These are phyloP conservation scores for Sesia bembeciformis DNA, from an alignment of 2,888 invertebrate species.

Conservation along the genomic window DNA sequence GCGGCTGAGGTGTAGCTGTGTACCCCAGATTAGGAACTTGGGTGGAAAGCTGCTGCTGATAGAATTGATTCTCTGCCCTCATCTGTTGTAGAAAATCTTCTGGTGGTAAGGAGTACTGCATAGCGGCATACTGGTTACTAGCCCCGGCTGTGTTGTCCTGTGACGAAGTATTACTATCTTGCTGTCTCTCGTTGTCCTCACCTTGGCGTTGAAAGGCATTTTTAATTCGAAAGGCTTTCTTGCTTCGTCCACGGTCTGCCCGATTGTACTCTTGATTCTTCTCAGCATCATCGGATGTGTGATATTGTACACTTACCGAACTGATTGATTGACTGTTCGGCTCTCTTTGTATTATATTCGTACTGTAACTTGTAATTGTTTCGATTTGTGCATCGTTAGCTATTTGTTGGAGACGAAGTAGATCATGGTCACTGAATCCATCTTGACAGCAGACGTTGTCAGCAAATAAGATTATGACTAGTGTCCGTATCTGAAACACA, in stretches of 20 bases:
- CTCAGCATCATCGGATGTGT: conserved; percentile 36
- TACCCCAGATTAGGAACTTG: conserved; percentile 46
- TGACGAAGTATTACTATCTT: conserved; percentile 23
- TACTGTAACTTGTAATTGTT: conserved; percentile 39
- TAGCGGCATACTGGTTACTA: conserved; percentile 65
- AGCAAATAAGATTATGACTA: conserved; percentile 48
- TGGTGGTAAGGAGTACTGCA: conserved; percentile 66
- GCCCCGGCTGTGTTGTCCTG: conserved; percentile 55
- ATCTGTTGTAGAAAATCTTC: conserved; percentile 64
- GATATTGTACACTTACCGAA: conserved; percentile 45
- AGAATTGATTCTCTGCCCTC: conserved; percentile 53
- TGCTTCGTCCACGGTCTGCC: conserved; percentile 34
- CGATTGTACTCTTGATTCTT: conserved; percentile 41
- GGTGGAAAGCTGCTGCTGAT: conserved; percentile 36
- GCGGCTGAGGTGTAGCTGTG: conserved; percentile 58
- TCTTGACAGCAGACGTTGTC: conserved; percentile 48
- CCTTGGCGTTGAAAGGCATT: conserved; percentile 57
- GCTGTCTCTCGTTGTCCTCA: conserved; percentile 32
- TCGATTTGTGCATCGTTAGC: conserved; percentile 45
- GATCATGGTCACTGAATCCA: conserved; percentile 50
- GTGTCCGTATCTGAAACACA: conserved; percentile 64
- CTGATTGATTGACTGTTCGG: conserved; percentile 42
- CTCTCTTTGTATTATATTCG: conserved; percentile 44
- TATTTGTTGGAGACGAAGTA: conserved; percentile 47
- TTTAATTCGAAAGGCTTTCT: conserved; percentile 58